Evolutionary conservation across 2,888 invertebrate species (phyloP), one percentile per base, ranked within the genome.

Genomic region (Agrotis puta): DNA sequence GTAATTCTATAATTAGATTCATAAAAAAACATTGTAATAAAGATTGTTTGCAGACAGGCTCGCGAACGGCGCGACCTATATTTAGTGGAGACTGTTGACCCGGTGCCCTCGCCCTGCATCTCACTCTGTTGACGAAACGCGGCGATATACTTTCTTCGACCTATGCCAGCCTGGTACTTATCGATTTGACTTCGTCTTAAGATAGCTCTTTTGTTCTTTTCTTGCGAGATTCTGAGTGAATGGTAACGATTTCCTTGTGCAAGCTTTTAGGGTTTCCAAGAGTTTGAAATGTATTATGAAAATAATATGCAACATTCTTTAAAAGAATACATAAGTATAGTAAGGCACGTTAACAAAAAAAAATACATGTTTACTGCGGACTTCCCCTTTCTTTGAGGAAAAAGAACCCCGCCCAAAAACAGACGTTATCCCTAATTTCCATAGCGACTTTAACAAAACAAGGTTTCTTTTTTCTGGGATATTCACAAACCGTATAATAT

Each of bases 61-160:
- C 73, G 71, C 71, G 65, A 84, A 79, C 74, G 76, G 84, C 74
- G 77, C 85, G 88, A 90, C 89, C 91, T 90, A 92, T 88, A 89
- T 92, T 87, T 85, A 85, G 85, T 79, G 69, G 82, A 83, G 84
- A 79, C 83, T 83, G 84, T 88, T 88, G 91, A 90, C 91, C 91
- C 81, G 82, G 80, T 88, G 83, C 76, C 88, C 88, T 85, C 84
- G 75, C 77, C 85, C 81, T 85, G 86, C 77, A 85, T 88, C 89
- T 87, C 86, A 13, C 88, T 87, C 85, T 88, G 87, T 88, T 83
- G 81, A 83, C 81, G 84, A 83, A 87, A 84, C 77, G 81, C 72
- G 74, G 79, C 76, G 69, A 81, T 82, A 83, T 81, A 81, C 83
- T 82, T 84, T 85, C 84, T 84, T 84, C 71, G 81, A 75, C 81